phyloP scores from a whole-genome alignment of 2,113 vertebrate genomes.

The Odocoileus hemionus region DNA sequence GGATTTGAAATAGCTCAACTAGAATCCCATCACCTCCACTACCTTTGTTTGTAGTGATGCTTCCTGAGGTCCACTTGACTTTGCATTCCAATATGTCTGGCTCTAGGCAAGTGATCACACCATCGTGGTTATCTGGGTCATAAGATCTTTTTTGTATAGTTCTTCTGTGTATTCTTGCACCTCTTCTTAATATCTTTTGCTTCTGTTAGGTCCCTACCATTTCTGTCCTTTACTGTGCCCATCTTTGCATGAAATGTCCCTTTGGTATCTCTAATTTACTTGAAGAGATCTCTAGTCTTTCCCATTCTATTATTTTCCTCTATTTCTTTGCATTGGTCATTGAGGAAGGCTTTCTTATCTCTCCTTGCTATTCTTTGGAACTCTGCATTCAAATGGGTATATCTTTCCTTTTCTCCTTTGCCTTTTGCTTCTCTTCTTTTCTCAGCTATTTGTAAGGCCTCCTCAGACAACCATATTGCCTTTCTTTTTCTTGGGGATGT shows the following conservation, averaged over 20 bases:
- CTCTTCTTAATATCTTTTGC: background rate
- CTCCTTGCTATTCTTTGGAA: background rate
- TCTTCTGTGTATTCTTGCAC: background rate
- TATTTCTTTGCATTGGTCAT: background rate
- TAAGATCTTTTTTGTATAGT: background rate
- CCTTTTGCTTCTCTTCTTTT: background rate
- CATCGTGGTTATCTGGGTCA: background rate
- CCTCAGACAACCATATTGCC: background rate
- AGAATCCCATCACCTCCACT: background rate
- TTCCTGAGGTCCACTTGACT: background rate
- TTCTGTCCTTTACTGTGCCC: background rate
- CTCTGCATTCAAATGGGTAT: background rate
- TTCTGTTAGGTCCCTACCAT: background rate
- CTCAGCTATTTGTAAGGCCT: background rate
- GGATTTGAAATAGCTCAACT: background rate
- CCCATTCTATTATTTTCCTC: background rate
- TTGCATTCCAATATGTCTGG: background rate
- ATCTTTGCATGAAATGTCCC: background rate
- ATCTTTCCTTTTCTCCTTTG: background rate
- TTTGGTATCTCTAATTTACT: background rate
- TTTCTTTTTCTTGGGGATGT: background rate
- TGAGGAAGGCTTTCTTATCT: background rate
- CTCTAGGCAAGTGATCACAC: background rate
- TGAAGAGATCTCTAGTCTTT: background rate
- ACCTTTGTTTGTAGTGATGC: background rate